Evolutionary conservation across 2,797 vertebrate genomes (phyloP).

Genomic region (Anguilla anguilla): DNA sequence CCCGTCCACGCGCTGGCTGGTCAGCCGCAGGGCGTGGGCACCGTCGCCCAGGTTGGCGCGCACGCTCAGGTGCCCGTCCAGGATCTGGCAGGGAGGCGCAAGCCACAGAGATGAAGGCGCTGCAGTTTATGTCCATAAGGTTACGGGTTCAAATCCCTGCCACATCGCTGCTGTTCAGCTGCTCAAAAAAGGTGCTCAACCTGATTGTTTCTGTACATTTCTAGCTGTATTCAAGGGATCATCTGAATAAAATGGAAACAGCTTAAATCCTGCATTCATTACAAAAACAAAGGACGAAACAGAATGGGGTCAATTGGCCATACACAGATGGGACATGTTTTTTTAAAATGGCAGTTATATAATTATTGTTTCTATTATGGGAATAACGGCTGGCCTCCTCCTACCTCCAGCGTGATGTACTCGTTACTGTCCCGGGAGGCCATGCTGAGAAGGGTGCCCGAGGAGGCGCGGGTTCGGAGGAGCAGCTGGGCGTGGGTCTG

Average conservation of each 20-base stretch:
- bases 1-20: conserved; percentile 71
- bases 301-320: neutral
- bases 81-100: conserved; percentile 64
- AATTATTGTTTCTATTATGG: neutral
- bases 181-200: neutral
- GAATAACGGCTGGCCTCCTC: conserved; percentile 25
- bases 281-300: neutral
- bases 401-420: conserved; percentile 79
- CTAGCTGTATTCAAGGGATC: neutral
- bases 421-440: conserved; percentile 67
- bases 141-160: neutral
- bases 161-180: neutral
- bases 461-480: conserved; percentile 75
- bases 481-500: conserved; percentile 76
- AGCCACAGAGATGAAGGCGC: neutral
- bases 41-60: conserved; percentile 76
- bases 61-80: conserved; percentile 74
- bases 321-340: neutral
- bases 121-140: neutral
- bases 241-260: neutral
- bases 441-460: conserved; percentile 76
- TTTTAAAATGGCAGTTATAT: conserved; percentile 1
- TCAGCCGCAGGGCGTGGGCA: conserved; percentile 68
- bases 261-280: neutral
- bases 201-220: neutral